Conservation (phyloP, 37 sponge, comb jelly and placozoan genomes). For the Geodia barretti region DNA sequence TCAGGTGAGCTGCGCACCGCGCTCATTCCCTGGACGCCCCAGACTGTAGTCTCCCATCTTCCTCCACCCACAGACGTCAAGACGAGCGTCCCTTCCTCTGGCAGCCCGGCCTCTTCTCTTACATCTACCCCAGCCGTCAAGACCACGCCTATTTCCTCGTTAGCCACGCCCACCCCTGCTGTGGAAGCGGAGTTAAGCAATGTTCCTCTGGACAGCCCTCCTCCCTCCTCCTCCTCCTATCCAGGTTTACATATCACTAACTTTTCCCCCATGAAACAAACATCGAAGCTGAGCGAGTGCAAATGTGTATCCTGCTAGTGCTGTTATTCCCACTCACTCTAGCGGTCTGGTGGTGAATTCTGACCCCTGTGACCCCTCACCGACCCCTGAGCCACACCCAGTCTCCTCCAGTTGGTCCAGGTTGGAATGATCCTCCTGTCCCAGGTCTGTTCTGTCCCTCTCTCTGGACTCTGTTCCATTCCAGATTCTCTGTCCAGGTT, state of each 20-base stretch:
- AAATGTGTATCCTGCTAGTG: too few relatives aligned
- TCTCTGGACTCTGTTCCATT: background rate
- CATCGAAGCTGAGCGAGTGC: too few relatives aligned
- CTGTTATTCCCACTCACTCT: too few relatives aligned
- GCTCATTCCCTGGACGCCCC: too few relatives aligned
- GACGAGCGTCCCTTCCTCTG: too few relatives aligned
- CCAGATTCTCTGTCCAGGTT: background rate
- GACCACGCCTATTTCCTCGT: slow-evolving; percentile 13
- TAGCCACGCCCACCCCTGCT: background rate
- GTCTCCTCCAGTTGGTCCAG: background rate
- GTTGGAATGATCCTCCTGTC: slow-evolving; percentile 70
- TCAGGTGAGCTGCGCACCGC: too few relatives aligned
- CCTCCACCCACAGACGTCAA: too few relatives aligned
- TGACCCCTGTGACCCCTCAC: background rate
- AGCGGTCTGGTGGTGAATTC: background rate
- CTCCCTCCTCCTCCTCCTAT: background rate
- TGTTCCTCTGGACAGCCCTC: slow-evolving; percentile 61
- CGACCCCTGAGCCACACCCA: background rate
- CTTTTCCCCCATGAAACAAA: too few relatives aligned
- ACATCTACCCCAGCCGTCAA: background rate
- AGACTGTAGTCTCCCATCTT: too few relatives aligned
- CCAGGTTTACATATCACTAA: too few relatives aligned
- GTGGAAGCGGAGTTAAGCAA: slow-evolving; percentile 37
- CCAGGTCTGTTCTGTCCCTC: background rate
- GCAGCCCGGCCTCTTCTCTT: too few relatives aligned